Conservation (phyloP, 2,113 vertebrate species). For the Argyrosomus japonicus region DNA sequence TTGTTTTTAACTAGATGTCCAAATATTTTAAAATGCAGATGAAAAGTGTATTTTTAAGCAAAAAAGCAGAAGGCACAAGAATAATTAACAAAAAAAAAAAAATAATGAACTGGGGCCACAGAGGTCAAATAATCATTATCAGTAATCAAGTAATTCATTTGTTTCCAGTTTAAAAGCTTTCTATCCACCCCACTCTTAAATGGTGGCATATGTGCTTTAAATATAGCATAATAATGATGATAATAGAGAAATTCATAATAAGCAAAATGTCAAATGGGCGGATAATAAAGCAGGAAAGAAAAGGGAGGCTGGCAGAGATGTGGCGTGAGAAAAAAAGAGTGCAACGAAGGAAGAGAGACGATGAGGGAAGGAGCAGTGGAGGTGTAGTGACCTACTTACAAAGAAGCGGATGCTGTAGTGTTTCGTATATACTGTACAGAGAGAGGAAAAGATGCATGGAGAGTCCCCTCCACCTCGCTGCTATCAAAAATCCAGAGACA, state of each 20-base stretch:
- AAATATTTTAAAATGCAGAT: background rate
- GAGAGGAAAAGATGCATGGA: slow-evolving; percentile 4
- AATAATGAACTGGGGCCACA: background rate
- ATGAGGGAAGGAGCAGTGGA: slow-evolving; percentile 55
- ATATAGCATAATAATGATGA: background rate
- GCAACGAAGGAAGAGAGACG: slow-evolving; percentile 19
- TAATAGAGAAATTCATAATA: slow-evolving; percentile 13
- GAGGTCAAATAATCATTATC: background rate
- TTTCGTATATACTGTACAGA: slow-evolving; percentile 29
- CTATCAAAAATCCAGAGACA: slow-evolving; percentile 8
- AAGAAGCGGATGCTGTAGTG: slow-evolving; percentile 60
- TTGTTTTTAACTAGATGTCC: background rate
- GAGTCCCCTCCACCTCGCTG: background rate
- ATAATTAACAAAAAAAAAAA: background rate
- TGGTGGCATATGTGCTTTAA: background rate
- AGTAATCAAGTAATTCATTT: background rate
- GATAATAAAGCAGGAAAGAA: slow-evolving; percentile 5
- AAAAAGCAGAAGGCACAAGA: background rate
- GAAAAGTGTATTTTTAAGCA: background rate
- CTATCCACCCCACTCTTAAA: background rate
- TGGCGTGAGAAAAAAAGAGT: slow-evolving; percentile 52
- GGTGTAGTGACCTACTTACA: slow-evolving; percentile 81
- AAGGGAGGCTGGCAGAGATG: slow-evolving; percentile 23
- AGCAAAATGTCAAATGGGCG: slow-evolving; percentile 12
- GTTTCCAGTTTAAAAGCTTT: background rate